Evolutionary conservation across 2,797 vertebrate species (phyloP).

Genomic region (Phataginus tricuspis): DNA sequence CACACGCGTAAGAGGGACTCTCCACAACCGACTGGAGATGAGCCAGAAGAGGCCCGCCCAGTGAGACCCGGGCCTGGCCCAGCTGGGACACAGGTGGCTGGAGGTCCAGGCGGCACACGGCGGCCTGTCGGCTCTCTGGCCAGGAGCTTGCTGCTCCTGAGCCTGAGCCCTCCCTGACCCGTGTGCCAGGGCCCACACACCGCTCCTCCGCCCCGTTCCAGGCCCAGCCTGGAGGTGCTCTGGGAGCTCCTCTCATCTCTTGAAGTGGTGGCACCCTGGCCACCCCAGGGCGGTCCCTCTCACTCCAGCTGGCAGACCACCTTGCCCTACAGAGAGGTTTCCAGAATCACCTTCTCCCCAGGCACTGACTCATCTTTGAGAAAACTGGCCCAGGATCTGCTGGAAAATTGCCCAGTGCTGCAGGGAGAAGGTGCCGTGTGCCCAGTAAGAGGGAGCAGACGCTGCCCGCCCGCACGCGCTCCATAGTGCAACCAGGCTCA

Average conservation of each 20-base stretch:
- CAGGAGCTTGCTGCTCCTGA: background rate
- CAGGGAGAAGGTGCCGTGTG: background rate
- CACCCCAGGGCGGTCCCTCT: background rate
- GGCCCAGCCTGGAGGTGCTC: background rate
- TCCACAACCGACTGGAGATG: background rate
- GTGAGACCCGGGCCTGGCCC: background rate
- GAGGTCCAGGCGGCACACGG: rapidly evolving
- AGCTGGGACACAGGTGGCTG: background rate
- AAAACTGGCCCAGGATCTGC: background rate
- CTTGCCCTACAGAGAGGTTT: background rate
- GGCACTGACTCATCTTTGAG: background rate
- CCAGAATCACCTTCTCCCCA: background rate
- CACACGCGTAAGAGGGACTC: too few species aligned
- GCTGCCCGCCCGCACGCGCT: background rate
- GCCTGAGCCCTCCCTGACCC: background rate
- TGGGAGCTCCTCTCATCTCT: background rate
- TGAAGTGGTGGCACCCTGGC: background rate
- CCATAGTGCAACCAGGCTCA: background rate
- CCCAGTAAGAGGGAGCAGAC: background rate
- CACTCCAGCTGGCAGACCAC: background rate
- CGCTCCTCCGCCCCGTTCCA: background rate
- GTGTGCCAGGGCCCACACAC: too few species aligned
- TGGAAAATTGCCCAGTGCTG: rapidly evolving
- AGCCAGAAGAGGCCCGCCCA: background rate
- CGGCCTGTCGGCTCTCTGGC: background rate